Evolutionary conservation across 2,113 vertebrate species (phyloP).

Genomic region (Origma solitaria): DNA sequence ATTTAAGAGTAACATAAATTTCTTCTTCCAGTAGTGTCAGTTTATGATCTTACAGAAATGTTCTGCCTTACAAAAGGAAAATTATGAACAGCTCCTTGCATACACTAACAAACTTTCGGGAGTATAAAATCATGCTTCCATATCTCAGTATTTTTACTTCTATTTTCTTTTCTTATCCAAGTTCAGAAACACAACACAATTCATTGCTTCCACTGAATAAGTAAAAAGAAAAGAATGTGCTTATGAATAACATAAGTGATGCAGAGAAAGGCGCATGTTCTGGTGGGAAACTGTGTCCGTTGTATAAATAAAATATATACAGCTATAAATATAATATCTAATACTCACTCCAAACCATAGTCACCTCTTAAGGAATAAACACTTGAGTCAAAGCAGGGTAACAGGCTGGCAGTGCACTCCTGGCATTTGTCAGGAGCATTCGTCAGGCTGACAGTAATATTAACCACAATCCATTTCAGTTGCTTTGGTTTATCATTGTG

Average conservation of each 20-base stretch:
- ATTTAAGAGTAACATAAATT: constrained; percentile 6
- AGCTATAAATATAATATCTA: constrained; percentile 58
- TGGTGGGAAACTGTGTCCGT: constrained; percentile 34
- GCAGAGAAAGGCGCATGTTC: constrained; percentile 15
- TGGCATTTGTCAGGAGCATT: constrained; percentile 64
- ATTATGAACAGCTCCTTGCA: background rate
- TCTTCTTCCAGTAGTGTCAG: background rate
- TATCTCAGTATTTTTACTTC: background rate
- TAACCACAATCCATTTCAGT: constrained; percentile 73
- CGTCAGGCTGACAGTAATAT: constrained; percentile 70
- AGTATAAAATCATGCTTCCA: background rate
- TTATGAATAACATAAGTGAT: constrained; percentile 7
- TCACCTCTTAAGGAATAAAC: constrained; percentile 62
- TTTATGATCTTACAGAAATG: background rate
- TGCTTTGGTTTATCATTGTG: constrained; percentile 70
- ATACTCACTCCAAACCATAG: constrained; percentile 26
- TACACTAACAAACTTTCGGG: background rate
- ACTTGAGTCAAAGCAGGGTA: constrained; percentile 47
- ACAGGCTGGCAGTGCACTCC: constrained; percentile 52
- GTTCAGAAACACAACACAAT: background rate
- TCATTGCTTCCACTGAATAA: background rate
- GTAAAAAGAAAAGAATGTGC: background rate
- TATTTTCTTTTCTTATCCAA: background rate
- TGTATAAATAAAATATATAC: constrained; percentile 58
- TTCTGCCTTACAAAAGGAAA: background rate